A percentile compares a stretch with the other conserved stretches of the same genome.
Conservation (phyloP, 2,888 invertebrate species). For the Villa cingulata region DNA sequence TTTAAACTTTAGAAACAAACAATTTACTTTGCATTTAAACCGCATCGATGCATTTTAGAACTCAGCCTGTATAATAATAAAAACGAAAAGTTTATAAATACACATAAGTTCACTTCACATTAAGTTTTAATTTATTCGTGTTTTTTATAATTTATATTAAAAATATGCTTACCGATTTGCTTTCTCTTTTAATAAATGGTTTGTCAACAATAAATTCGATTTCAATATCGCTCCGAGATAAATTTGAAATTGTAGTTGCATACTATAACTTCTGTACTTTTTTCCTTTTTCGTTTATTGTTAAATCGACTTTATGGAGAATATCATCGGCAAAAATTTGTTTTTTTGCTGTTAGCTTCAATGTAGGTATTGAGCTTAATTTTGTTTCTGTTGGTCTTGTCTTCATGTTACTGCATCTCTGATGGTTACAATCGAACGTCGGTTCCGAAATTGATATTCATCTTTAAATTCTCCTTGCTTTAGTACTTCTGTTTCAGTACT, state of each 20-base stretch:
- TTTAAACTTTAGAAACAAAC: no score
- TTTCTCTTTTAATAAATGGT: no score
- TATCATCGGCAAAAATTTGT: constrained; percentile 44
- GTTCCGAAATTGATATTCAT: neutral
- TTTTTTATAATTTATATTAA: no score
- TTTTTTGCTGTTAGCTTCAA: no score
- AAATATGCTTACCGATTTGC: no score
- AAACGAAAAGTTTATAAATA: no score
- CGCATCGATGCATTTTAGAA: no score
- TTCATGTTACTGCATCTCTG: neutral
- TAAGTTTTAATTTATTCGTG: no score
- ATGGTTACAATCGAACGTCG: neutral
- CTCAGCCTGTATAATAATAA: no score
- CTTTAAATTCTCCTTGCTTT: neutral
- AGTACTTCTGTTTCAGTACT: neutral
- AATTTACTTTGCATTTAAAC: no score
- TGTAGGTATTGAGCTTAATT: no score
- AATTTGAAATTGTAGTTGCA: constrained; percentile 42
- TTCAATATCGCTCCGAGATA: constrained; percentile 42
- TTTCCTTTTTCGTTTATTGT: constrained; percentile 47
- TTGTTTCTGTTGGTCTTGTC: neutral
- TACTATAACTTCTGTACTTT: constrained; percentile 55
- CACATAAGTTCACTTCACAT: no score
- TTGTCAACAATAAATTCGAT: constrained; percentile 41
- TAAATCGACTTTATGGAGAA: constrained; percentile 48